A percentile compares a stretch with the other conserved stretches of the same genome.
Conservation (phyloP, 2,113 vertebrate species). For the Cricetomys ansorgei region DNA sequence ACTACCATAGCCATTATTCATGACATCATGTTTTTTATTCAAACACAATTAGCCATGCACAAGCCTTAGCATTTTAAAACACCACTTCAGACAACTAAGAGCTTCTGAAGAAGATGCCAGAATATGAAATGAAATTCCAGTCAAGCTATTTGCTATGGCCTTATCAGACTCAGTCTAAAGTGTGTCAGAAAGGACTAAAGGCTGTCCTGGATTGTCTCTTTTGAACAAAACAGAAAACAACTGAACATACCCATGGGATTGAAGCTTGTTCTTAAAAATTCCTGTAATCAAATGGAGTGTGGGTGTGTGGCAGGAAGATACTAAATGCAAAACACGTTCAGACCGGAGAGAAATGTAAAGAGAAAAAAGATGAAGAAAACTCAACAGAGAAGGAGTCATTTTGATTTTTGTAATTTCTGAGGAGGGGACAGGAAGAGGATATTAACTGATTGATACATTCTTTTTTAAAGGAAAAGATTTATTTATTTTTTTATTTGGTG, state of each 20-base stretch:
- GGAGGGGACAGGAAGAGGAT: neutral
- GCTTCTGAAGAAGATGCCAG: slow-evolving; percentile 40
- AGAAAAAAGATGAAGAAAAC: neutral
- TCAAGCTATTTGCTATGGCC: neutral
- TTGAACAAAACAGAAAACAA: neutral
- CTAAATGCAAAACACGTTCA: neutral
- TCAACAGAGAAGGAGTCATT: neutral
- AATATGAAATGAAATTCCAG: slow-evolving; percentile 20
- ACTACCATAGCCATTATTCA: neutral
- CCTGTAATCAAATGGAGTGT: neutral
- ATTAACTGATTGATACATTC: neutral
- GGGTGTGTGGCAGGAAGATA: neutral
- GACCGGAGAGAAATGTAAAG: neutral
- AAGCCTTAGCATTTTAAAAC: slow-evolving; percentile 2
- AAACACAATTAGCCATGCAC: neutral
- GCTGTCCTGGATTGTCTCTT: slow-evolving; percentile 9
- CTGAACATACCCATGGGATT: neutral
- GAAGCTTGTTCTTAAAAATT: slow-evolving; percentile 11
- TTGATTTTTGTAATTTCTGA: neutral
- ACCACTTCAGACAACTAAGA: slow-evolving; percentile 22
- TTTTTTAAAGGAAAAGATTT: neutral
- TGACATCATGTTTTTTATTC: slow-evolving; percentile 16
- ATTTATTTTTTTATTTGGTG: neutral
- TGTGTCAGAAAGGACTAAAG: neutral
- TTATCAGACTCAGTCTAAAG: neutral